Evolutionary conservation across 2,888 invertebrate genomes (phyloP), one percentile per base, ranked within the genome.

Genomic region (Desoria tigrina): DNA sequence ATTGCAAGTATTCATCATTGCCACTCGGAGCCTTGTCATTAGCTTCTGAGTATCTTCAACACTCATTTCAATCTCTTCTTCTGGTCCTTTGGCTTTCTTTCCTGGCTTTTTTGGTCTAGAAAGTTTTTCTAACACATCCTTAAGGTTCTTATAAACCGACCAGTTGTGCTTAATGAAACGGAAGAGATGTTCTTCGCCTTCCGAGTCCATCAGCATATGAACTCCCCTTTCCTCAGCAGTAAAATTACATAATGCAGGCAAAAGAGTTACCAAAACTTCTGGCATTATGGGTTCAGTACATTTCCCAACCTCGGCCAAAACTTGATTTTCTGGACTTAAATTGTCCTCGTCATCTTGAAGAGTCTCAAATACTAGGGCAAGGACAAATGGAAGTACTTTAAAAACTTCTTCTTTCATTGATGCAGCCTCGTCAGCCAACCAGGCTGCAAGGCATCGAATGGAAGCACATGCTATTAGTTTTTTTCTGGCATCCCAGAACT

Each of bases 231-330:
- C 94, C 82, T 95, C 95, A 24, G 94, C 92, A 39, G 92, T 89
- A 74, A 96, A 84, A 80, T 95, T 93, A 78, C 94, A 95, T 3
- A 95, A 81, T 1, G 92, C 93, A 2, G 95, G 94, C 66, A 95
- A 81, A 83, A 95, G 85, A 45, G 94, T 84, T 60, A 93, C 85
- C 21, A 95, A 80, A 54, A 93, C 83, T 80, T 94, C 92, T 1
- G 76, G 75, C 60, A 73, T 68, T n/a, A 75, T 53, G 24, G 75
- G 75, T 42, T 76, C 76, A 11, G 60, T 64, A 18, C 71, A 73
- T 69, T 76, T 76, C 16, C 76, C 76, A 14, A 67, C 68, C 60
- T 76, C 76, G 1, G 74, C 71, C 23, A 74, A 58, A 21, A 75
- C 75, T 65, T 72, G 66, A 39, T 56, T 71, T 42, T 75, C 75